Evolutionary conservation across 2,113 vertebrate species (phyloP), one percentile per base, ranked within the genome.

Genomic region (Pica pica): DNA sequence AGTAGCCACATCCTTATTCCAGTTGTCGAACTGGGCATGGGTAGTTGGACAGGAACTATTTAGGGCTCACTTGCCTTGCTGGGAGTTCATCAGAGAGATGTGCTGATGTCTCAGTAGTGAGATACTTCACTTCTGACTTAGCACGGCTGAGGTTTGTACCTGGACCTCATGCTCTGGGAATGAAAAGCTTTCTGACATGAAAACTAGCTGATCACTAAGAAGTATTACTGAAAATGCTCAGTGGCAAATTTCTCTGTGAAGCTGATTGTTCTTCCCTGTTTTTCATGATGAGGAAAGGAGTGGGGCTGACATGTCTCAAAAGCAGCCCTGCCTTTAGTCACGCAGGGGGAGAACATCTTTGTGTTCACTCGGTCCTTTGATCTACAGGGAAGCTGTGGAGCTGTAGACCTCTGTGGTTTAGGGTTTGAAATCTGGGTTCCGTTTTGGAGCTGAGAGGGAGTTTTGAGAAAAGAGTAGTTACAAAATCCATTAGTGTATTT

Each of bases 231-330:
- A 60, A 92, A 95, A 88, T 74, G 68, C 90, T 89, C 93, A 46
- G 64, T 89, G 92, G 88, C 85, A 92, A 92, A 87, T 94, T 90
- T 56, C 83, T 71, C 61, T 93, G 52, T 92, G 93, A 88, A 87
- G 83, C 56, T 93, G 80, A 96, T 94, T 95, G 90, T 94, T 90
- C 94, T 88, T 67, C 35, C 83, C 76, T 93, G 64, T 92, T 97
- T 95, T 89, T 96, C 94, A 95, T 81, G 87, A 95, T 60, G 73
- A 90, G 92, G 84, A 91, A 60, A 88, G 87, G 88, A 94, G 89
- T 30, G 79, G 52, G 82, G 56, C 84, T 94, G 85, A 82, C 7
- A 1, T 35, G 63, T 88, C 91, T 95, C 94, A 80, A 96, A 96
- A 96, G 93, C 89, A 89, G 10, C 83, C 77, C 19, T 89, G 44